Evolutionary conservation across 2,888 invertebrate species (phyloP).

Genomic region (Mylabris sibirica): DNA sequence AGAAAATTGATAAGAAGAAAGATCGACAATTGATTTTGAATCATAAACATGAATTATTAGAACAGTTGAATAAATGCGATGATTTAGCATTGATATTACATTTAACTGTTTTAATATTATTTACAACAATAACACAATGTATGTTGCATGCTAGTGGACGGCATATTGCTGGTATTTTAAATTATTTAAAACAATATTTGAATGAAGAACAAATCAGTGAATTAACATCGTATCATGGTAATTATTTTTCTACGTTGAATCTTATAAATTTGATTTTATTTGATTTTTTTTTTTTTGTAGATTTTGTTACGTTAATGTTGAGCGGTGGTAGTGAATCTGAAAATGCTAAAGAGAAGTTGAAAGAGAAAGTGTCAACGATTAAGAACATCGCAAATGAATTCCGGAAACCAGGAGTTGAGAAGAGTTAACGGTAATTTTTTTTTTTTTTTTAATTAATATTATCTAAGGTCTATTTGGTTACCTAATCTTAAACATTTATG

Average conservation of each 20-base stretch:
- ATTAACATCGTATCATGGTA: constrained; percentile 82
- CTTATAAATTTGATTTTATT: constrained; percentile 9
- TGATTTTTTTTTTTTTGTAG: constrained; percentile 61
- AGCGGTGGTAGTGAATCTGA: constrained; percentile 65
- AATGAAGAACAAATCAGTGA: constrained; percentile 70
- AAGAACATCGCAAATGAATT: constrained; percentile 65
- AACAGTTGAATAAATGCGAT: constrained; percentile 76
- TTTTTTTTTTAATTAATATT: neutral
- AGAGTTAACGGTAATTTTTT: constrained; percentile 22
- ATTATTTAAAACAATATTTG: constrained; percentile 75
- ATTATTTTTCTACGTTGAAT: constrained; percentile 43
- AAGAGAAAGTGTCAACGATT: constrained; percentile 61
- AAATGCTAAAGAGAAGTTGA: constrained; percentile 61
- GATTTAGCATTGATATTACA: constrained; percentile 84
- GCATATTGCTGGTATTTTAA: constrained; percentile 84
- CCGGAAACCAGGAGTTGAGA: constrained; percentile 57
- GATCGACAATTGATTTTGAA: constrained; percentile 78
- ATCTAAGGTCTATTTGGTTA: neutral
- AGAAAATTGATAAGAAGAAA: constrained; percentile 90
- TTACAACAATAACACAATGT: constrained; percentile 79
- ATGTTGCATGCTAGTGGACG: constrained; percentile 94
- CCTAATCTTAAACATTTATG: constrained; percentile 10
- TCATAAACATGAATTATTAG: constrained; percentile 82
- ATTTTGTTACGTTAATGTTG: constrained; percentile 70
- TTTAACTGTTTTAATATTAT: constrained; percentile 78